phyloP scores from a whole-genome alignment of 2,888 invertebrate genomes.

The Trissolcus japonicus region DNA sequence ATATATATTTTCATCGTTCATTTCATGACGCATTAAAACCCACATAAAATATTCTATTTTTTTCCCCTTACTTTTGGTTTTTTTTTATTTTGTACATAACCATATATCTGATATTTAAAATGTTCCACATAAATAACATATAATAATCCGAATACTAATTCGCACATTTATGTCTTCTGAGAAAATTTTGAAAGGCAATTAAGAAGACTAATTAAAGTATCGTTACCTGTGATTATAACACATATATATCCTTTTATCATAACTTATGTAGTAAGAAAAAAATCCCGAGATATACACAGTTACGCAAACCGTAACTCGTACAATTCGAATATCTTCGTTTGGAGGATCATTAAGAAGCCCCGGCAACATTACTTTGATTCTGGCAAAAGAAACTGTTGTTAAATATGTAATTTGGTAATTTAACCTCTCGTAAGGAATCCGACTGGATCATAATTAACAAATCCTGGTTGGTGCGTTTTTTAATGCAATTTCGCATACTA shows the following conservation, averaged over 20 bases:
- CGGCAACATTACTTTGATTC: slow-evolving; percentile 45
- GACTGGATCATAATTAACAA: slow-evolving; percentile 49
- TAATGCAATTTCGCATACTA: slow-evolving; percentile 42
- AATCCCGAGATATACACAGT: slow-evolving; percentile 23
- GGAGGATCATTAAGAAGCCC: slow-evolving; percentile 36
- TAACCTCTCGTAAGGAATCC: slow-evolving; percentile 47
- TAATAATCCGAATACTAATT: too few species aligned
- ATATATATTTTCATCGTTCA: slow-evolving; percentile 53
- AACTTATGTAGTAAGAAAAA: too few species aligned
- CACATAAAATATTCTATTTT: too few species aligned
- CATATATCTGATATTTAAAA: too few species aligned
- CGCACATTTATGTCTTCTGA: too few species aligned
- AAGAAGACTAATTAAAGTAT: neutral
- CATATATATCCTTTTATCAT: too few species aligned
- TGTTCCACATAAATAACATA: too few species aligned
- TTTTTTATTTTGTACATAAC: too few species aligned
- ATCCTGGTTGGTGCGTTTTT: slow-evolving; percentile 43
- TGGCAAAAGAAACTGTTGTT: slow-evolving; percentile 44
- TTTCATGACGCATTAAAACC: too few species aligned
- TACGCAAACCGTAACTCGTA: slow-evolving; percentile 20
- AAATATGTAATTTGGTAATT: slow-evolving; percentile 56
- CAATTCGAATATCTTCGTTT: slow-evolving; percentile 16
- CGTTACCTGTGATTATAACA: neutral
- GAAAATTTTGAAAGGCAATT: too few species aligned
- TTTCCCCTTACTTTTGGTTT: too few species aligned